Evolutionary conservation across 2,888 invertebrate genomes (phyloP).

Genomic region (Andrena trimmerana): DNA sequence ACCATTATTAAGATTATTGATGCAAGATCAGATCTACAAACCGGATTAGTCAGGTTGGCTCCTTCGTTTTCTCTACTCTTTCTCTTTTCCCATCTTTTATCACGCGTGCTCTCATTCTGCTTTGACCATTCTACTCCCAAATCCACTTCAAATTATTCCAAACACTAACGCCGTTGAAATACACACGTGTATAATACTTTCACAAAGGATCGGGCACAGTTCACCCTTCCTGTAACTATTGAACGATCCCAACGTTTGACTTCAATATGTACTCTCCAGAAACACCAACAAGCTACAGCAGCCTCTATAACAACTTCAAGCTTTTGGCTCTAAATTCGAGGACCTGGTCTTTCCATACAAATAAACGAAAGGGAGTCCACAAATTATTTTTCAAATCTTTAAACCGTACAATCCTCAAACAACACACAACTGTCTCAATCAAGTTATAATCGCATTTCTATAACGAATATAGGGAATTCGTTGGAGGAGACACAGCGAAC

Average conservation of each 20-base stretch:
- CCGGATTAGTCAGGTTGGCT: constrained; percentile 77
- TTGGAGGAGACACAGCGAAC: background rate
- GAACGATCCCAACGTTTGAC: background rate
- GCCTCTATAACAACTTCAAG: too few species aligned
- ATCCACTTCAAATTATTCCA: constrained; percentile 45
- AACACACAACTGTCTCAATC: background rate
- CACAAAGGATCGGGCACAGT: constrained; percentile 24
- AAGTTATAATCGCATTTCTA: background rate
- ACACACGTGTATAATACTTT: constrained; percentile 36
- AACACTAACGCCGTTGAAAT: constrained; percentile 36
- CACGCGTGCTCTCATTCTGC: constrained; percentile 45
- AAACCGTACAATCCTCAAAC: background rate
- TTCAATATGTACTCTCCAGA: too few species aligned
- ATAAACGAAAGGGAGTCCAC: too few species aligned
- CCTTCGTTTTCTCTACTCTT: constrained; percentile 62
- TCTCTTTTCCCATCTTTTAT: constrained; percentile 53
- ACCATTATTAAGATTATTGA: constrained; percentile 83
- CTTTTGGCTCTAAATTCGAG: too few species aligned
- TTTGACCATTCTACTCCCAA: constrained; percentile 53
- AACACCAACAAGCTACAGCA: too few species aligned
- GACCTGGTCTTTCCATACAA: too few species aligned
- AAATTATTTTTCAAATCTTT: background rate
- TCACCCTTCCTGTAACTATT: constrained; percentile 10
- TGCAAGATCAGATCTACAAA: constrained; percentile 80
- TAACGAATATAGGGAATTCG: background rate